Evolutionary conservation across 1,140 invertebrate species (phyloP).

Genomic region (Megathymus violae): DNA sequence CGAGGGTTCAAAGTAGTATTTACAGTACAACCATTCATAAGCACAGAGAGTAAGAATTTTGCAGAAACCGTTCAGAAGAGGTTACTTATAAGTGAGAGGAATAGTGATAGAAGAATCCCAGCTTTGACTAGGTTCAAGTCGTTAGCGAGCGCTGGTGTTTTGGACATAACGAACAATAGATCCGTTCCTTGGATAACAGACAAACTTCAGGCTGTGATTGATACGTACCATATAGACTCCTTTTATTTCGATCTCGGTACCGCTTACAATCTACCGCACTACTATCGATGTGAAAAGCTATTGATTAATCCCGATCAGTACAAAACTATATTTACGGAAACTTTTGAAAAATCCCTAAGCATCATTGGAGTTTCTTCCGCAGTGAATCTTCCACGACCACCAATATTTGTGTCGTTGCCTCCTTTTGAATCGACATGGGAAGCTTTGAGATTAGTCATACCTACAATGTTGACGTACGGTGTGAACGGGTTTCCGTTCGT

Average conservation of each 20-base stretch:
- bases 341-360: conserved; percentile 86
- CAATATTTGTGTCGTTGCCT: conserved; percentile 94
- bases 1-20: conserved; percentile 93
- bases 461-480: conserved; percentile 93
- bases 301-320: conserved; percentile 92
- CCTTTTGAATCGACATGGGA: conserved; percentile 95
- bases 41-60: conserved; percentile 92
- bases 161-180: conserved; percentile 93
- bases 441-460: conserved; percentile 92
- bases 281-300: conserved; percentile 90
- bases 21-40: conserved; percentile 93
- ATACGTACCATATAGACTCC: conserved; percentile 92
- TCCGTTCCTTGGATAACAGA: conserved; percentile 91
- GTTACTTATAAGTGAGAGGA: conserved; percentile 88
- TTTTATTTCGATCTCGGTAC: conserved; percentile 96
- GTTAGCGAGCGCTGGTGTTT: conserved; percentile 89
- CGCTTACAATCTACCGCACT: conserved; percentile 93
- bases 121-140: conserved; percentile 91
- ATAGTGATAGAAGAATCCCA: conserved; percentile 89
- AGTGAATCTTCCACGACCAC: conserved; percentile 90
- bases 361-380: conserved; percentile 93
- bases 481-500: conserved; percentile 95
- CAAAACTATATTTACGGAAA: conserved; percentile 88
- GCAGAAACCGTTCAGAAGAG: conserved; percentile 89
- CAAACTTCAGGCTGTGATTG: conserved; percentile 88